Base-by-base conservation (phyloP, 2,797 vertebrate species). In the Okamejei kenojei region DNA sequence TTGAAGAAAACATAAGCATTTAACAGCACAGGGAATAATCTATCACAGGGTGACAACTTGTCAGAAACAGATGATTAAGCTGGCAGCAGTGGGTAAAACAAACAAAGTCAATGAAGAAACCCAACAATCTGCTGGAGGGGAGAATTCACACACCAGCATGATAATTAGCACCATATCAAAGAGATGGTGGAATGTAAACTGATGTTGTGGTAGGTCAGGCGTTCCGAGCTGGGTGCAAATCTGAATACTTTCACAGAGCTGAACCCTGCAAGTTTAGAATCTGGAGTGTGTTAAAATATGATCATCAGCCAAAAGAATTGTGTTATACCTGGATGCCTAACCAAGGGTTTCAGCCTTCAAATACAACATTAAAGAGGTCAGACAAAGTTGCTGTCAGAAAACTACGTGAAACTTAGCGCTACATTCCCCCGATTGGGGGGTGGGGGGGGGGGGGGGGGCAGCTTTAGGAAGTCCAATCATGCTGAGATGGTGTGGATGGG, bases 1-100 rank as follows among this genome's bases (percentile, higher is more conserved):
- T 86, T 86, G 82, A 86, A 86, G 58, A 65, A 86, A 86, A 86
- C 82, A 86, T 29, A 86, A 86, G 82, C 82, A 86, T 61, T 86
- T 86, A 63, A 86, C 58, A 86, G 82, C 7, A 58, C 29, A 26
- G 61, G 13, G 82, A 65, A 86, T 65, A 86, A 86, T 65, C 58
- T 17, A 29, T 86, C 82, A 63, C 82, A 86, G 61, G 82, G 82
- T 65, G 63, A 86, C 58, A 86, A 86, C 29, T 32, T 15, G 13
- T n/a, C 82, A 65, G n/a, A 7, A 86, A 63, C 7, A 13, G 58
- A 63, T n/a, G 61, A n/a, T 65, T 86, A 58, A 84, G 54, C 81
- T 84, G 81, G 54, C 81, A 61, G 54, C 45, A 13, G 11, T 61
- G 11, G 81, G 45, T 84, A 86, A 65, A 65, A 21, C 82, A 65